These are phyloP conservation scores for Drosophila sproati DNA, from an alignment of 1,140 invertebrate genomes.

Conservation along the genomic window DNA sequence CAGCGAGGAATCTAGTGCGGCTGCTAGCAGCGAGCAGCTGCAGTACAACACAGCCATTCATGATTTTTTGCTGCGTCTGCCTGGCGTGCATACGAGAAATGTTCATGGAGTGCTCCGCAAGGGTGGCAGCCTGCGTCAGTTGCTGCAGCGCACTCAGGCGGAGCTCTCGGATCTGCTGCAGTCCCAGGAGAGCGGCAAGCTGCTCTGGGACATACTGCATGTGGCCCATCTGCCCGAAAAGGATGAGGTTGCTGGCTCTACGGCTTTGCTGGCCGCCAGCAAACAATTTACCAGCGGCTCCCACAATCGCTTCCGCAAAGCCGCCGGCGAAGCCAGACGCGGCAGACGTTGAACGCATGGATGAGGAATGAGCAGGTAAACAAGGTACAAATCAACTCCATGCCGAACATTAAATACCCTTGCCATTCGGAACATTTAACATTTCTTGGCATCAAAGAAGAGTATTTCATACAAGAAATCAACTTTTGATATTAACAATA, in stretches of 20 bases:
- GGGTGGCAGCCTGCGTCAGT: slow-evolving; percentile 90
- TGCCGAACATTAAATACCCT: neutral
- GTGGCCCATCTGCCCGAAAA: slow-evolving; percentile 86
- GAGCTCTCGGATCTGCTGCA: slow-evolving; percentile 89
- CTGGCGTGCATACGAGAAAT: slow-evolving; percentile 95
- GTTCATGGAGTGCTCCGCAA: slow-evolving; percentile 91
- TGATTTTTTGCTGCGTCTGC: slow-evolving; percentile 96
- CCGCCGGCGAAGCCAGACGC: slow-evolving; percentile 56
- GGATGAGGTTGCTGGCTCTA: slow-evolving; percentile 71
- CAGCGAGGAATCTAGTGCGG: slow-evolving; percentile 85
- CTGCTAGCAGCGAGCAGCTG: slow-evolving; percentile 84
- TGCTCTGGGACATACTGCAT: slow-evolving; percentile 88
- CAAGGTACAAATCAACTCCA: neutral
- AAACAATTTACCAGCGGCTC: slow-evolving; percentile 65
- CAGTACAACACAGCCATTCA: slow-evolving; percentile 91
- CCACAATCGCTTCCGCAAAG: slow-evolving; percentile 78
- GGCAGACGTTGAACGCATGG: slow-evolving; percentile 29
- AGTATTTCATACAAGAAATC: no score
- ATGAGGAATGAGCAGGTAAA: neutral
- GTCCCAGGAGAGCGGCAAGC: slow-evolving; percentile 87
- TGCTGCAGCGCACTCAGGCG: slow-evolving; percentile 87
- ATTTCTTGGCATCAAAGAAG: no score
- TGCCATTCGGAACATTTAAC: neutral
- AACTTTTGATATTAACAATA: no score
- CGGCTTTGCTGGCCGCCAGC: slow-evolving; percentile 69